These are phyloP conservation scores for Syndactyla subalaris DNA, from an alignment of 2,797 vertebrate species.

Conservation along the genomic window DNA sequence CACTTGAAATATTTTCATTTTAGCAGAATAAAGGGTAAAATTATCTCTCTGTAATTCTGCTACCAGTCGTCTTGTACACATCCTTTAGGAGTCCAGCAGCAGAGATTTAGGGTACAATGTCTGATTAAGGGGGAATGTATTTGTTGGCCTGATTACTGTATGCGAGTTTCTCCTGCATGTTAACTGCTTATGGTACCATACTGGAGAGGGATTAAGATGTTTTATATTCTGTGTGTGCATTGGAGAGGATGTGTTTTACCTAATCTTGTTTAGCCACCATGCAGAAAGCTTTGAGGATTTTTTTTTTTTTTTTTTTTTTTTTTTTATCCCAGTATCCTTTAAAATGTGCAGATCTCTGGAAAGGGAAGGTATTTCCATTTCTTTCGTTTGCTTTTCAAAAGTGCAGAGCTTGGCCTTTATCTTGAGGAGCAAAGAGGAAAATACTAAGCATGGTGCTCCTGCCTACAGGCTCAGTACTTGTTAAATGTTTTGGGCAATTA, in stretches of 20 bases:
- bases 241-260: constrained; percentile 87
- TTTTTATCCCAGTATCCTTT: constrained; percentile 51
- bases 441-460: constrained; percentile 73
- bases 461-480: constrained; percentile 80
- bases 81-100: background rate
- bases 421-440: constrained; percentile 54
- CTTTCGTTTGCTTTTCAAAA: constrained; percentile 64
- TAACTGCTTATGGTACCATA: constrained; percentile 30
- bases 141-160: background rate
- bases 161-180: background rate
- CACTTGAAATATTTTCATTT: background rate
- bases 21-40: background rate
- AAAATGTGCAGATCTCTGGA: constrained; percentile 40
- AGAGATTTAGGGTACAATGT: background rate
- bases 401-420: constrained; percentile 74
- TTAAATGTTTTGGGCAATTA: constrained; percentile 83
- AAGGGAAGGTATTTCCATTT: constrained; percentile 31
- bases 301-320: constrained; percentile 77
- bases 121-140: background rate
- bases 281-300: constrained; percentile 83
- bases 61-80: background rate
- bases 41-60: background rate
- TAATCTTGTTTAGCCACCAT: constrained; percentile 88
- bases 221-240: constrained; percentile 85
- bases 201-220: constrained; percentile 78